These are phyloP conservation scores for Prorops nasuta DNA, from an alignment of 1,140 invertebrate species.

Conservation along the genomic window DNA sequence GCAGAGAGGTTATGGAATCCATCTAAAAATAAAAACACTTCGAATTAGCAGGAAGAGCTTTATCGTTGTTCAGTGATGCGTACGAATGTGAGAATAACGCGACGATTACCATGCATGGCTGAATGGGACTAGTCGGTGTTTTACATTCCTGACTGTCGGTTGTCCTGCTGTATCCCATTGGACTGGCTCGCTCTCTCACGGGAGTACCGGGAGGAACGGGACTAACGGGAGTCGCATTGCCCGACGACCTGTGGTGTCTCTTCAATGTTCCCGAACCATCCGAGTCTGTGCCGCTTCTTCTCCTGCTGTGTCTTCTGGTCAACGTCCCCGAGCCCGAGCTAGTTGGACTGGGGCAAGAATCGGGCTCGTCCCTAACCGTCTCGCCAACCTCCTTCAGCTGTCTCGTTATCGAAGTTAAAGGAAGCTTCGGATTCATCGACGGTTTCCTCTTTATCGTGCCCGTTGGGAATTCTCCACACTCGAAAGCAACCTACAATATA, in stretches of 20 bases:
- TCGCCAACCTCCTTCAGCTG: constrained; percentile 81
- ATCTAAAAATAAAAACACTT: constrained; percentile 35
- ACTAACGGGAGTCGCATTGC: constrained; percentile 57
- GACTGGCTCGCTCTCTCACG: constrained; percentile 53
- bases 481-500: constrained; percentile 52
- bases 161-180: constrained; percentile 44
- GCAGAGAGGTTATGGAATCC: constrained; percentile 59
- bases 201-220: constrained; percentile 53
- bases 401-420: constrained; percentile 85
- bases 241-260: constrained; percentile 56
- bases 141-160: constrained; percentile 47
- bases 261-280: constrained; percentile 66
- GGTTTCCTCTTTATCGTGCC: constrained; percentile 86
- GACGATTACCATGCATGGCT: constrained; percentile 53
- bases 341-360: constrained; percentile 50
- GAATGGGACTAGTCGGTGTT: constrained; percentile 43
- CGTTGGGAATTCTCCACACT: constrained; percentile 54
- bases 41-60: neutral
- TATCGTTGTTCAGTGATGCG: neutral
- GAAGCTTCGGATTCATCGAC: constrained; percentile 86
- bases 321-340: constrained; percentile 55
- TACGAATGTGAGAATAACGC: too few species aligned
- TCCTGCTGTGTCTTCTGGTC: constrained; percentile 60
- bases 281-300: constrained; percentile 60
- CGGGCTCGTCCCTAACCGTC: constrained; percentile 54